These are phyloP conservation scores for Onthophagus taurus DNA, from an alignment of 1,140 invertebrate species.

Conservation along the genomic window DNA sequence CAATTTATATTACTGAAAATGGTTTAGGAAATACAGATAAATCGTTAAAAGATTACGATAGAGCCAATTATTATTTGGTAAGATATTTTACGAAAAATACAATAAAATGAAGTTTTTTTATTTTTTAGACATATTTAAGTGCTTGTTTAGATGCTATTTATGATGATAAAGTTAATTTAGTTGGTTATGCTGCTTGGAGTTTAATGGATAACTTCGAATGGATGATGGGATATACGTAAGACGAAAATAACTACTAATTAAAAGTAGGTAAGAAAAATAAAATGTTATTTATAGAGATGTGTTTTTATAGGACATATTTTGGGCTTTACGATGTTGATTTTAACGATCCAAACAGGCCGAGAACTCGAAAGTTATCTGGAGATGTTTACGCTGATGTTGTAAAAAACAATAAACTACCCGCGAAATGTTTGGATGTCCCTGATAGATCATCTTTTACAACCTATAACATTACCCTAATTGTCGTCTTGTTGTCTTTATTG, in stretches of 20 bases:
- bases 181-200: slow-evolving; percentile 2
- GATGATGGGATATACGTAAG: slow-evolving; percentile 7
- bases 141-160: slow-evolving; percentile 1
- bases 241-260: background rate
- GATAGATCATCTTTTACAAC: no score
- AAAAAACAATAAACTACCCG: slow-evolving; percentile 17
- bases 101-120: background rate
- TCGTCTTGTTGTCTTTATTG: no score
- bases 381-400: slow-evolving; percentile 34
- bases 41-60: slow-evolving; percentile 9
- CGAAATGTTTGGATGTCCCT: no score
- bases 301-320: slow-evolving; percentile 25
- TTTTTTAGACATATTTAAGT: background rate
- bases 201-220: slow-evolving; percentile 10
- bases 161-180: background rate
- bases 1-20: slow-evolving; percentile 58
- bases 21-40: slow-evolving; percentile 46
- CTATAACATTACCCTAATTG: no score
- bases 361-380: slow-evolving; percentile 43
- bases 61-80: slow-evolving; percentile 3
- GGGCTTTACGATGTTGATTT: slow-evolving; percentile 10
- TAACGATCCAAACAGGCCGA: slow-evolving; percentile 27
- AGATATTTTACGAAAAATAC: no score
- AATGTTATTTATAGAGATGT: slow-evolving; percentile 43
- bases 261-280: slow-evolving; percentile 35